Percentiles rank a stretch among this genome's conserved stretches.
phyloP scores from a whole-genome alignment of 1,140 invertebrate genomes.

The Dendroctonus ponderosae region DNA sequence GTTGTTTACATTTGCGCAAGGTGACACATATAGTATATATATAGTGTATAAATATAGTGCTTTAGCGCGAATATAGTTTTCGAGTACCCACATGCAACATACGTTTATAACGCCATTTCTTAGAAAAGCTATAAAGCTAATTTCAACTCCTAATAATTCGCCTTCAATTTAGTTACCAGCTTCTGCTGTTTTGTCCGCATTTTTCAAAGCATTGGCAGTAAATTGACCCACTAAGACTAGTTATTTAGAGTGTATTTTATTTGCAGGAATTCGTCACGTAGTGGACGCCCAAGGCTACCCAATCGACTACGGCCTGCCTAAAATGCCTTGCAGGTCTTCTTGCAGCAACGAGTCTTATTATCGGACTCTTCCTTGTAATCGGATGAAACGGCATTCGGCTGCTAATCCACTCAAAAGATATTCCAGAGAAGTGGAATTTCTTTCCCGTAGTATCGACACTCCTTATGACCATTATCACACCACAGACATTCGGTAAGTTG shows the following conservation, averaged over 20 bases:
- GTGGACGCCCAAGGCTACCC: slow-evolving; percentile 75
- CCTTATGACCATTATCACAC: slow-evolving; percentile 55
- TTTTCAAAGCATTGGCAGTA: no score
- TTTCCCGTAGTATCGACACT: slow-evolving; percentile 54
- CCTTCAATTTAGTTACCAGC: no score
- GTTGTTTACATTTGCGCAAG: no score
- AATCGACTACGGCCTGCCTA: slow-evolving; percentile 75
- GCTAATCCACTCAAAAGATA: slow-evolving; percentile 61
- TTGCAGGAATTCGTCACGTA: slow-evolving; percentile 39
- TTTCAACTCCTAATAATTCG: no score
- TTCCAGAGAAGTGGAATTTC: slow-evolving; percentile 67
- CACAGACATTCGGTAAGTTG: slow-evolving; percentile 25
- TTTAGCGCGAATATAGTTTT: no score
- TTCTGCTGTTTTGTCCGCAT: no score
- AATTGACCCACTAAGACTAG: background rate
- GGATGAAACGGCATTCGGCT: slow-evolving; percentile 61
- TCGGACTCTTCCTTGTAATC: slow-evolving; percentile 68
- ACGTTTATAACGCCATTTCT: no score
- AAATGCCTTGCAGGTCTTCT: slow-evolving; percentile 51
- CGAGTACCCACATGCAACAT: no score
- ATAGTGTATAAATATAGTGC: no score
- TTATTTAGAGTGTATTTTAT: background rate
- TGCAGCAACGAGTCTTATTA: slow-evolving; percentile 56
- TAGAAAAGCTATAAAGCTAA: no score
- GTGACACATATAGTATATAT: no score